Percentiles rank a stretch among this genome's conserved stretches.
Evolutionary conservation across 2,113 vertebrate genomes (phyloP).

Genomic region (Hemiscyllium ocellatum): DNA sequence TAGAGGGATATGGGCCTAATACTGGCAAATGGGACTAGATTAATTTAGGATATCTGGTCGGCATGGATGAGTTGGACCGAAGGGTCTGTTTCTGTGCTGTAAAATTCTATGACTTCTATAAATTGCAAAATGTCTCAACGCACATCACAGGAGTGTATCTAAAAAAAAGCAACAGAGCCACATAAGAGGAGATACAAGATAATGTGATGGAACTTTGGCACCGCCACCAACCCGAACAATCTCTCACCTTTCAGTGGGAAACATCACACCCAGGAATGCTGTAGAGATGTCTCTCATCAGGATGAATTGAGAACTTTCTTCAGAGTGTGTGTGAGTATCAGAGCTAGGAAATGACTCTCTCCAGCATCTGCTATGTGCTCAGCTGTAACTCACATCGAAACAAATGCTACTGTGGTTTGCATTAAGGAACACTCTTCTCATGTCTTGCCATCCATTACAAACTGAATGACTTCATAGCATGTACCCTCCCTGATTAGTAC

Average conservation of each 20-base stretch:
- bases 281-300: background rate
- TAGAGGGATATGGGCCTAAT: too few relatives aligned
- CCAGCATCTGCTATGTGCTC: background rate
- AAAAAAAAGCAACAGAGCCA: background rate
- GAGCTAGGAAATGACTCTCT: too few relatives aligned
- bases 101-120: too few relatives aligned
- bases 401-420: background rate
- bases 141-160: background rate
- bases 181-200: background rate
- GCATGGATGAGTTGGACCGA: too few relatives aligned
- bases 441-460: background rate
- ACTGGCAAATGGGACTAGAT: too few relatives aligned
- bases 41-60: too few relatives aligned
- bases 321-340: background rate
- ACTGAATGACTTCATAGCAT: background rate
- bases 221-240: background rate
- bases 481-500: constrained; percentile 23
- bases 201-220: background rate
- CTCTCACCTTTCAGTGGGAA: background rate
- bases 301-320: background rate
- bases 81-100: too few relatives aligned
- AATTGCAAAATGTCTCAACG: too few relatives aligned
- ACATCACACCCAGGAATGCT: background rate
- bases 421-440: background rate
- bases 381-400: background rate